Evolutionary conservation across 2,113 vertebrate genomes (phyloP).

Genomic region (Elgaria multicarinata): DNA sequence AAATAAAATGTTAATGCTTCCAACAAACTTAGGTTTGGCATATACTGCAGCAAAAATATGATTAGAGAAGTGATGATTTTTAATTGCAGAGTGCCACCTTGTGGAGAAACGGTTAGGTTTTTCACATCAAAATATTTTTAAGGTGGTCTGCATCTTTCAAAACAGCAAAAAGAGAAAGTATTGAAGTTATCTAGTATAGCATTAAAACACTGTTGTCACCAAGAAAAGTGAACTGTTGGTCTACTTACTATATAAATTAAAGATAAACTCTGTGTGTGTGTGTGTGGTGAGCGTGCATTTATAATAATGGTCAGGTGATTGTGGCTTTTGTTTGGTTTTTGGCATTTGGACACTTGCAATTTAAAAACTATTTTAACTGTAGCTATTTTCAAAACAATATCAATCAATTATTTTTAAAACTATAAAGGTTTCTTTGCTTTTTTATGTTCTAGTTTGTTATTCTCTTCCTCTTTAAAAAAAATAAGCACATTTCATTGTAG

Average conservation of each 20-base stretch:
- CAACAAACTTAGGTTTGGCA: not conserved
- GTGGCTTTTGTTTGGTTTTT: not conserved
- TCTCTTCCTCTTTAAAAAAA: not conserved
- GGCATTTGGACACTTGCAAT: fast-evolving
- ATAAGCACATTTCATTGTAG: not conserved
- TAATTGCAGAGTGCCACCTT: conserved; percentile 69
- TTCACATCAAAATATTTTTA: conserved; percentile 37
- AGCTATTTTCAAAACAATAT: fast-evolving
- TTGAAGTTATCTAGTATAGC: not conserved
- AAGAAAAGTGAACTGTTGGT: fast-evolving
- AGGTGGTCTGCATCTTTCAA: conserved; percentile 59
- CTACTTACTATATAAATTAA: fast-evolving
- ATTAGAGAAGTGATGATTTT: not conserved
- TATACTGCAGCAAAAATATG: not conserved
- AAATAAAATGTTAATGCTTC: not conserved
- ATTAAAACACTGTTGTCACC: not conserved
- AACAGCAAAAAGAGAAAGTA: not conserved
- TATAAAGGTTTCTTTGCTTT: not conserved
- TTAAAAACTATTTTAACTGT: not conserved
- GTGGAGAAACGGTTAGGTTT: conserved; percentile 42
- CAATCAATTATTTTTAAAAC: not conserved
- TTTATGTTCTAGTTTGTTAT: not conserved
- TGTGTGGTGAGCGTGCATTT: not conserved
- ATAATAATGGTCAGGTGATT: fast-evolving
- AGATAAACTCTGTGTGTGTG: not conserved